A percentile compares a stretch with the other conserved stretches of the same genome.
Evolutionary conservation across 2,797 vertebrate genomes (phyloP).

Genomic region (Sebastes hubbsi): DNA sequence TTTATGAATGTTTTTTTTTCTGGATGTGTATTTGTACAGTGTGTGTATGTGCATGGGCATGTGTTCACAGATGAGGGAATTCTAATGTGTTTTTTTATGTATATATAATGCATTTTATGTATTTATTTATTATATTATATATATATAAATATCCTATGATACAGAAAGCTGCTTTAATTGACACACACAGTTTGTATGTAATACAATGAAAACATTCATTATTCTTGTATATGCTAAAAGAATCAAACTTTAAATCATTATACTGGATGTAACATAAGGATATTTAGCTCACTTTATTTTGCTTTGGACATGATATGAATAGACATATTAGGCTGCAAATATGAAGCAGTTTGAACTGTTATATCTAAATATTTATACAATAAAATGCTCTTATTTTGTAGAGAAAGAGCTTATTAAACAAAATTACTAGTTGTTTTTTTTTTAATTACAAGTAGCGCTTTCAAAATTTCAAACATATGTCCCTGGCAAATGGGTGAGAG

Average conservation of each 20-base stretch:
- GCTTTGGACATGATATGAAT: neutral
- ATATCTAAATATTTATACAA: neutral
- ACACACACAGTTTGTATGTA: neutral
- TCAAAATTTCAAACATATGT: slow-evolving; percentile 40
- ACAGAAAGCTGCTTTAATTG: slow-evolving; percentile 2
- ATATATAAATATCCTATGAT: neutral
- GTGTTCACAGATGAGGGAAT: slow-evolving; percentile 1
- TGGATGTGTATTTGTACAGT: slow-evolving; percentile 32
- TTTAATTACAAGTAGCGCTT: neutral
- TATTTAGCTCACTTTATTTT: slow-evolving; percentile 10
- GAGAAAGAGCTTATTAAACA: neutral
- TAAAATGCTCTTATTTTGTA: slow-evolving; percentile 3
- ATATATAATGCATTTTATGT: neutral
- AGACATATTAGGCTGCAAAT: slow-evolving; percentile 11
- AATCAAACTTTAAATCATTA: neutral
- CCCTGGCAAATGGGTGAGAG: slow-evolving; percentile 38
- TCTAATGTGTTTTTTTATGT: neutral
- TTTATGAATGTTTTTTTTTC: slow-evolving; percentile 7
- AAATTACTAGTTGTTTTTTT: neutral
- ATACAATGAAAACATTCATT: neutral
- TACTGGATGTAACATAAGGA: neutral
- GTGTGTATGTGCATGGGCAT: slow-evolving; percentile 21
- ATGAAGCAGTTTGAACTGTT: neutral
- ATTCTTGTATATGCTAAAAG: neutral
- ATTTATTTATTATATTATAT: neutral